These are phyloP conservation scores for Baryphthengus martii DNA, from an alignment of 2,113 vertebrate species.

Conservation along the genomic window DNA sequence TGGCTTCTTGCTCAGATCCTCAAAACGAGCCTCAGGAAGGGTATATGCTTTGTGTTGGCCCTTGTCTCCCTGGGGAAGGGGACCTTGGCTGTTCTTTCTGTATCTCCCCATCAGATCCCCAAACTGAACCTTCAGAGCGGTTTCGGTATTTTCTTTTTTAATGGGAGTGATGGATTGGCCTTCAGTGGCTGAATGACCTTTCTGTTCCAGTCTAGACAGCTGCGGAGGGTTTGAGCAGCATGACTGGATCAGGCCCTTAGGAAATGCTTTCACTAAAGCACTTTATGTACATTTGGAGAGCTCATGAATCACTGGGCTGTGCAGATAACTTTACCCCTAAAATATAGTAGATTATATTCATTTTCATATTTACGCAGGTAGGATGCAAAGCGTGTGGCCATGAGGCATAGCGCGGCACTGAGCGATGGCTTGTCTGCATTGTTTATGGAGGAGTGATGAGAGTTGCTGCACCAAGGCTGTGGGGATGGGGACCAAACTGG, in stretches of 20 bases:
- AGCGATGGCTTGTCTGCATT: slow-evolving; percentile 59
- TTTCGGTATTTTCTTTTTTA: slow-evolving; percentile 58
- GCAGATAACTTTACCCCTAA: slow-evolving; percentile 36
- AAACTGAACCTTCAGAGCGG: slow-evolving; percentile 32
- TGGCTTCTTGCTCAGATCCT: not conserved
- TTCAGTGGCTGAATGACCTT: slow-evolving; percentile 67
- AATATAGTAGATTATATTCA: not conserved
- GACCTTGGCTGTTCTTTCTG: not conserved
- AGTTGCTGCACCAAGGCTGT: not conserved
- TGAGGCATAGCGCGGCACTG: not conserved
- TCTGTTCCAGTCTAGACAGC: slow-evolving; percentile 60
- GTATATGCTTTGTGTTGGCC: not conserved
- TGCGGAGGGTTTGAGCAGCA: slow-evolving; percentile 18
- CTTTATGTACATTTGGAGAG: not conserved
- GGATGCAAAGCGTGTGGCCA: slow-evolving; percentile 23
- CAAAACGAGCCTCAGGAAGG: not conserved
- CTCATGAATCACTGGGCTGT: slow-evolving; percentile 39
- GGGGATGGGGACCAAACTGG: slow-evolving; percentile 39
- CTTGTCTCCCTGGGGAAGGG: not conserved
- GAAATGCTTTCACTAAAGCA: slow-evolving; percentile 54
- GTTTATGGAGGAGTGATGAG: slow-evolving; percentile 62
- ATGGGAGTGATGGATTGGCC: slow-evolving; percentile 59
- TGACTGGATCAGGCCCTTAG: slow-evolving; percentile 59
- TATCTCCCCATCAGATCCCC: slow-evolving; percentile 4
- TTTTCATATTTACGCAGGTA: slow-evolving; percentile 59